Evolutionary conservation across 2,888 invertebrate genomes (phyloP), one percentile per base, ranked within the genome.

Genomic region (Peribatodes rhomboidaria): DNA sequence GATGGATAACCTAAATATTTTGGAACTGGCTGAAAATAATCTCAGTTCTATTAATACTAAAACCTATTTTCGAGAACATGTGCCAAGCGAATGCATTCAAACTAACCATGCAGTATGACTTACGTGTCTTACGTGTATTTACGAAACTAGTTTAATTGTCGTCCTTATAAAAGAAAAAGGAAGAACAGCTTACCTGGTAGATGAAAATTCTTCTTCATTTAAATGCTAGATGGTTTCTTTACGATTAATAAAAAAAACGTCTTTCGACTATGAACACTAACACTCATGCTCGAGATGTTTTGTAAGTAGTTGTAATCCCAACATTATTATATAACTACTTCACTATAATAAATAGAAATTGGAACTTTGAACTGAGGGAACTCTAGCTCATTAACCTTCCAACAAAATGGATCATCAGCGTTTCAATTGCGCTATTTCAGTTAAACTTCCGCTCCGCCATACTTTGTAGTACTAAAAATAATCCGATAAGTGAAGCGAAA

Each of bases 401-500:
- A 65, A 50, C 59, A 18, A 35, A 49, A 49, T 54, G 42, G 53
- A 53, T 46, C 52, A 53, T 62, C 39, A 39, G 39, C 57, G 39
- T 41, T 53, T 53, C 58, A 64, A 59, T 55, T 59, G 52, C 41
- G 50, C 41, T 61, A 61, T 57, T 65, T 65, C 18, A 52, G 56
- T 52, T 53, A 20, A 56, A 57, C 65, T 65, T 65, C 65, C 60
- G 55, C 59, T 60, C 37, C 44, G 31, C 52, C 13, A 42, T 60
- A 58, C 53, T 33, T 37, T 59, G 44, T 59, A 46, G n/a, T 16
- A 14, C 59, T 56, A 65, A 46, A 65, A 67, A 69, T 75, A 74
- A 67, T 75, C 27, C 53, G 57, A 63, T 63, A 63, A 63, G 16
- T 53, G 41, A 58, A 49, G 44, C 65, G 44, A 49, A 63, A 59